These are phyloP conservation scores for Pygathrix nemaeus DNA, from an alignment of 2,113 vertebrate genomes.

Conservation along the genomic window DNA sequence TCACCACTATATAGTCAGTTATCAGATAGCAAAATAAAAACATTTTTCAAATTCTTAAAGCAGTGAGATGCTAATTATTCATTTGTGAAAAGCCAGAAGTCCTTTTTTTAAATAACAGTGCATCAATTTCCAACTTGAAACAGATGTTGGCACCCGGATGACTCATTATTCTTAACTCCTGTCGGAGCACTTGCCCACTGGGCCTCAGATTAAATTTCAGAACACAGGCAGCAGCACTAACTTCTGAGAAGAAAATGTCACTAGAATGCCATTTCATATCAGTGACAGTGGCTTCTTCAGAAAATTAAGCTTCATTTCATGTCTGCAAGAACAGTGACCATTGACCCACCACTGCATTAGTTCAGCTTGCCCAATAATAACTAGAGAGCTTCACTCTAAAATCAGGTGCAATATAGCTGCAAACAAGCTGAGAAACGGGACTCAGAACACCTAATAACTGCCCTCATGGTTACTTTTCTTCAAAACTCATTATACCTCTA, in stretches of 20 bases:
- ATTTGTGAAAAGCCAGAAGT: conserved; percentile 27
- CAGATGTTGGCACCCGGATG: neutral
- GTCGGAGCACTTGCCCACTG: neutral
- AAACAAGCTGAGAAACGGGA: neutral
- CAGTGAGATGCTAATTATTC: conserved; percentile 15
- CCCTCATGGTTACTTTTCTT: neutral
- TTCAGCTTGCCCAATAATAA: conserved; percentile 12
- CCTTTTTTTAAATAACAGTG: conserved; percentile 13
- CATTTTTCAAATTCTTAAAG: neutral
- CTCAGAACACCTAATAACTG: neutral
- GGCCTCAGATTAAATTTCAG: conserved; percentile 52
- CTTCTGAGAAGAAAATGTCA: conserved; percentile 55
- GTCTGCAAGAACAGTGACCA: conserved; percentile 26
- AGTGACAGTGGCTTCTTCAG: conserved; percentile 25
- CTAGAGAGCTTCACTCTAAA: neutral
- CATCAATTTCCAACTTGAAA: conserved; percentile 42
- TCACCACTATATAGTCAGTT: neutral
- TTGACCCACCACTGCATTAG: neutral
- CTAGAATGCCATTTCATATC: conserved; percentile 35
- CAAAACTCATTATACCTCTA: conserved; percentile 8
- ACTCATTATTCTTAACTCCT: conserved; percentile 33
- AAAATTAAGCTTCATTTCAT: conserved; percentile 60
- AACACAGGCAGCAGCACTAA: conserved; percentile 9
- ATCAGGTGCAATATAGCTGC: neutral
- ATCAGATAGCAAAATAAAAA: conserved; percentile 21